Base-by-base conservation (phyloP, 1,140 invertebrate genomes). In the Nebria ingens region DNA sequence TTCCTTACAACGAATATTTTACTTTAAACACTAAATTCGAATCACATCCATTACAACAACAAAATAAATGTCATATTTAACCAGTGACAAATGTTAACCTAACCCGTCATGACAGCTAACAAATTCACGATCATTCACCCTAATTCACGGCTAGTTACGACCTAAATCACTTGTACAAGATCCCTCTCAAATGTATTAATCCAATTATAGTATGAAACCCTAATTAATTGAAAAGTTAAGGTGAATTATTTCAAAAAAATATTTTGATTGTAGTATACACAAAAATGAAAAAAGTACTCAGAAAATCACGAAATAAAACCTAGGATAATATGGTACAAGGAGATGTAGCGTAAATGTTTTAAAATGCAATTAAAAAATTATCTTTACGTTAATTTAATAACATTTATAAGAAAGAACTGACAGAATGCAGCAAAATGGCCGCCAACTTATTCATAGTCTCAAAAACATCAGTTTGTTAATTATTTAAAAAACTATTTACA, bases 311-410 rank as follows among this genome's bases (percentile, higher is more conserved):
- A 45, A 45, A 45, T 17, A 12, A 45, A 45, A 45, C 9, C 3
- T 45, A 45, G 3, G 4, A 12, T 12, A 45, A 45, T 17, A 12
- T 6, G 9, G 15, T 45, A 45, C 17, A 4, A 45, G 4, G 40
- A 45, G 40, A 45, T 45, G 9, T 45, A 12, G 40, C 40, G 40
- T 45, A 45, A 45, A 45, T 45, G 17, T 45, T 45, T 45, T 45
- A 45, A 45, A 45, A 45, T 45, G 17, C 40, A 45, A 45, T 45
- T 45, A 45, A 45, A 45, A 45, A 45, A 45, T 45, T 45, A 45
- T 45, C 40, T 45, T 17, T 45, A 45, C 15, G 15, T 17, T 45
- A 45, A 45, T 45, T 45, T 45, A 45, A 45, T 45, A 45, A 45
- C 40, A 45, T 45, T 45, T 45, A 45, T 45, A 45, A 45, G 25